These are phyloP conservation scores for Hemiprocne comata DNA, from an alignment of 2,113 vertebrate species.

Conservation along the genomic window DNA sequence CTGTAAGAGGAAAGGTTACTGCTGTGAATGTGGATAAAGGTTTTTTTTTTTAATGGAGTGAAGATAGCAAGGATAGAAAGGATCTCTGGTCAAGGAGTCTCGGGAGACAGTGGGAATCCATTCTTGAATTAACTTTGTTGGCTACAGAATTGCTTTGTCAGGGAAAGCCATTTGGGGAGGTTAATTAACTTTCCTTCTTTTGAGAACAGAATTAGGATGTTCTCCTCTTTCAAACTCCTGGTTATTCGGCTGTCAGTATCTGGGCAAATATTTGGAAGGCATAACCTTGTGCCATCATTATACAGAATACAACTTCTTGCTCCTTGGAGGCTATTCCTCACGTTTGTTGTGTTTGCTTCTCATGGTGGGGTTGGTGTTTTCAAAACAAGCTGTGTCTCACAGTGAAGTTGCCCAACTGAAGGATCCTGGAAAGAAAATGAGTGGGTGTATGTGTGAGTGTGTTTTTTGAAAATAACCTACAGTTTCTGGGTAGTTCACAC, in stretches of 20 bases:
- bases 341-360: not conserved
- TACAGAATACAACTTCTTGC: not conserved
- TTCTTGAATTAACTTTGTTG: slow-evolving; percentile 43
- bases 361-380: not conserved
- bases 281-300: not conserved
- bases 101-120: slow-evolving; percentile 19
- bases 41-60: not conserved
- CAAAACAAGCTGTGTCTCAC: not conserved
- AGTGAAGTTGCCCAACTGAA: not conserved
- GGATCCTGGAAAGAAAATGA: not conserved
- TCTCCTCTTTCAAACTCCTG: not conserved
- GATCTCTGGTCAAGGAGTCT: not conserved
- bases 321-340: not conserved
- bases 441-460: not conserved
- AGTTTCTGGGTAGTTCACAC: not conserved
- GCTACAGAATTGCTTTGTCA: slow-evolving; percentile 55
- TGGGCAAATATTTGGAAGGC: not conserved
- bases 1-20: not conserved
- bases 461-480: not conserved
- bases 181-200: slow-evolving; percentile 53
- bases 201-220: slow-evolving; percentile 1
- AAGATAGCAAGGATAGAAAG: not conserved
- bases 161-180: slow-evolving; percentile 27
- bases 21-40: not conserved
- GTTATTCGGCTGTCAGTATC: not conserved